phyloP scores from a whole-genome alignment of 2,888 invertebrate species.

The Polydrusus tereticollis region DNA sequence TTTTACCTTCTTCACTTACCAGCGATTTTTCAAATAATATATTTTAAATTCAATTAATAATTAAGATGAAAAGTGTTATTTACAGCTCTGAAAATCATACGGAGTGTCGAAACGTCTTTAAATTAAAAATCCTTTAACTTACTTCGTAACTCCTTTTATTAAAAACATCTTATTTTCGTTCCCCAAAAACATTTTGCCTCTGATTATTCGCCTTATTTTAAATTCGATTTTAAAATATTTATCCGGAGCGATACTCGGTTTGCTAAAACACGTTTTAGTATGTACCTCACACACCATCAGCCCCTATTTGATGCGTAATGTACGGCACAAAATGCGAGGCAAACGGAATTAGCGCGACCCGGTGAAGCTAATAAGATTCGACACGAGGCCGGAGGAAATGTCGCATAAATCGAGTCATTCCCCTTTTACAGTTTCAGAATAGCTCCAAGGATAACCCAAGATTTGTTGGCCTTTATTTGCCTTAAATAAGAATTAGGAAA shows the following conservation, averaged over 20 bases:
- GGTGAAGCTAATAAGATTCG: conserved; percentile 10
- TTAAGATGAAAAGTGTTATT: too few relatives aligned
- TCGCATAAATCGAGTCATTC: conserved; percentile 22
- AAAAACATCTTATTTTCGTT: too few relatives aligned
- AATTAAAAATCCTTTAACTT: too few relatives aligned
- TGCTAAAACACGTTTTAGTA: neutral
- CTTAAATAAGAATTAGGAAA: conserved; percentile 21
- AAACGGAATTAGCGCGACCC: conserved; percentile 12
- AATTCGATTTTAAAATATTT: neutral
- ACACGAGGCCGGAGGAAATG: conserved; percentile 7
- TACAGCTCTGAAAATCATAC: too few relatives aligned
- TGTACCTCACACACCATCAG: conserved; percentile 2
- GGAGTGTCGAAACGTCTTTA: too few relatives aligned
- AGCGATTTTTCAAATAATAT: too few relatives aligned
- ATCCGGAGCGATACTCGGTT: neutral
- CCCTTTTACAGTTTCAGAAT: conserved; percentile 16
- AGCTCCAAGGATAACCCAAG: conserved; percentile 10
- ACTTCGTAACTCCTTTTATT: too few relatives aligned
- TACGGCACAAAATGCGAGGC: neutral
- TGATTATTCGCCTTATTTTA: neutral
- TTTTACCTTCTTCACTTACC: too few relatives aligned
- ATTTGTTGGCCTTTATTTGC: conserved; percentile 22
- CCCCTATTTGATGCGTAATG: conserved; percentile 6
- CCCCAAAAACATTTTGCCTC: neutral
- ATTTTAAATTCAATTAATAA: too few relatives aligned